Conservation (phyloP, 2,797 vertebrate genomes). For the Choloepus didactylus region DNA sequence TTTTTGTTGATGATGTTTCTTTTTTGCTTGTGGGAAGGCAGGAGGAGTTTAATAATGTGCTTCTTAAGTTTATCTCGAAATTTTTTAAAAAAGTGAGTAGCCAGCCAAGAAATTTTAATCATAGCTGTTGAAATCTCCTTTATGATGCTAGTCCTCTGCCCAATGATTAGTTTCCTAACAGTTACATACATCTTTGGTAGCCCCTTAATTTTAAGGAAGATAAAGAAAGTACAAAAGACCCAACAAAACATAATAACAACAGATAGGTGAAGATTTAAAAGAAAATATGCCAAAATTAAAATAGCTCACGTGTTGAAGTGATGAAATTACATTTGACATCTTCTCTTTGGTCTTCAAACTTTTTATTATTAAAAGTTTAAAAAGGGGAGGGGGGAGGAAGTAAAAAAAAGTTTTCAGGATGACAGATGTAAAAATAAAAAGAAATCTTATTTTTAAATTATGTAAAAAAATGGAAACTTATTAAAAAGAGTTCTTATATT, state of each 20-base stretch:
- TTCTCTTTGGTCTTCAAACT: slow-evolving; percentile 7
- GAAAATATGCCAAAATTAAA: background rate
- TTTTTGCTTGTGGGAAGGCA: background rate
- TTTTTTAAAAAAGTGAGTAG: background rate
- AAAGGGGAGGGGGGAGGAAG: background rate
- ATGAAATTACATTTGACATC: background rate
- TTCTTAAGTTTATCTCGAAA: background rate
- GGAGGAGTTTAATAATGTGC: background rate
- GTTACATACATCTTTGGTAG: background rate
- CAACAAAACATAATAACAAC: background rate
- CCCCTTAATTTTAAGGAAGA: background rate
- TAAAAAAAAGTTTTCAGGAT: too few relatives aligned
- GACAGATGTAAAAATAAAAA: background rate
- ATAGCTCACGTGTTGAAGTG: background rate
- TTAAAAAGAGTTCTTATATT: background rate
- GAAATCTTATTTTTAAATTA: background rate
- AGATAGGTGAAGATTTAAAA: background rate
- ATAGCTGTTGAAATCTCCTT: background rate
- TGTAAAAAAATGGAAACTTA: background rate
- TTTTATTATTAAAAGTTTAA: background rate
- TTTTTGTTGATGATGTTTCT: background rate
- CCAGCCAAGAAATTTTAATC: slow-evolving; percentile 14
- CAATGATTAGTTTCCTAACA: background rate
- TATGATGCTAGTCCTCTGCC: background rate
- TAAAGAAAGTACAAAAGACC: background rate